Evolutionary conservation across 1,140 invertebrate genomes (phyloP).

Genomic region (Pseudomyrmex gracilis): DNA sequence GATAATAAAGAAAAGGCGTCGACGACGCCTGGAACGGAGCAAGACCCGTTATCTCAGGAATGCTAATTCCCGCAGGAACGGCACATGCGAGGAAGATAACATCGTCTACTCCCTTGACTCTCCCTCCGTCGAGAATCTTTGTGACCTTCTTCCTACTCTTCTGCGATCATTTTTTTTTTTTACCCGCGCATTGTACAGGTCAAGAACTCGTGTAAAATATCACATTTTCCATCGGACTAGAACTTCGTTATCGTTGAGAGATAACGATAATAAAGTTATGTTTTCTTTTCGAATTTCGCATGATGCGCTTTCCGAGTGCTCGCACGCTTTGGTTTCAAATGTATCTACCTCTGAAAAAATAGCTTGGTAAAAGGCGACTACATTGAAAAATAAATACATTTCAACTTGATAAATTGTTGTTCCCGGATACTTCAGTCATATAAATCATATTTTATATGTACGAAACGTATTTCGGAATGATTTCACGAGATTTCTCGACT

Average conservation of each 20-base stretch:
- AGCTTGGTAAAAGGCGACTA: too few relatives aligned
- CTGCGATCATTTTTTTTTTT: not conserved
- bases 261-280: slow-evolving; percentile 32
- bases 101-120: slow-evolving; percentile 59
- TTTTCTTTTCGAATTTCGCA: not conserved
- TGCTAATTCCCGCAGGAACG: slow-evolving; percentile 68
- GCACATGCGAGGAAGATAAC: slow-evolving; percentile 56
- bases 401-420: too few relatives aligned
- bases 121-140: slow-evolving; percentile 16
- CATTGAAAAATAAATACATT: too few relatives aligned
- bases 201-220: slow-evolving; percentile 40
- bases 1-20: slow-evolving; percentile 49
- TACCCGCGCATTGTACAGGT: slow-evolving; percentile 33
- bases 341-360: not conserved
- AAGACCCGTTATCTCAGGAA: slow-evolving; percentile 66
- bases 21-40: slow-evolving; percentile 43
- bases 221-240: not conserved
- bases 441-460: too few relatives aligned
- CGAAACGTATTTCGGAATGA: not conserved
- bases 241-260: slow-evolving; percentile 14
- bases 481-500: not conserved
- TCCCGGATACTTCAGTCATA: too few relatives aligned
- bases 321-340: not conserved
- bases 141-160: slow-evolving; percentile 43
- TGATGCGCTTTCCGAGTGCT: not conserved